Base-by-base conservation (phyloP, 2,113 vertebrate genomes). In the Echinops telfairi region DNA sequence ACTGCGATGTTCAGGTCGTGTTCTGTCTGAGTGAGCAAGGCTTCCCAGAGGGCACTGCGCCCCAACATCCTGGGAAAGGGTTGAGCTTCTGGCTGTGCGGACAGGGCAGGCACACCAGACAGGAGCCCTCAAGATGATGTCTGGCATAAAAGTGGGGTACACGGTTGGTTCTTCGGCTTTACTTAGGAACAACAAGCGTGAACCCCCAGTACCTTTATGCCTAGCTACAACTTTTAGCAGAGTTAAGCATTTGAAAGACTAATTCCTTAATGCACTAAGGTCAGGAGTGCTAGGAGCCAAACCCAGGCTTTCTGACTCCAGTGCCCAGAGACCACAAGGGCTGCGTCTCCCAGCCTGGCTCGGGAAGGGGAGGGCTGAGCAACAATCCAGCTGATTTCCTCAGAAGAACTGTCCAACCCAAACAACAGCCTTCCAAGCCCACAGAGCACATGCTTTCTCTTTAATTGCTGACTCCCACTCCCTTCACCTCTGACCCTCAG, bases 31-130 rank as follows among this genome's bases (percentile, higher is more conserved):
- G 83, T 19, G 36, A 88, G 23, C 17, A 0, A 0, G 9, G 12
- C n/a, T 43, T 40, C 20, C 38, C 0, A 3, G n/a, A 14, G 16
- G 3, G 33, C 27, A 0, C 2, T 38, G 73, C 31, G 89, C 27
- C 29, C 4, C 0, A 4, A 29, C 29, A n/a, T 27, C 15, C 43
- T 60, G 36, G 12, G 83, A 60, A 75, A 68, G 71, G 94, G 83
- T 83, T 1, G 58, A 31, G 64, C 64, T 70, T 78, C 95, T 64
- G 22, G 91, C 92, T 97, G 75, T 53, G 47, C 47, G 5, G 90
- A 29, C 0, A 0, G 47, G 70, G 12, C 43, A n/a, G 2, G 2
- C 40, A 43, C 22, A 36, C 1, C 25, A 70, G 36, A 31, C 1
- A 14, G 47, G 10, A 53, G 47, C 10, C 2, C 47, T 53, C 47